Evolutionary conservation across 2,797 vertebrate species (phyloP), one percentile per base, ranked within the genome.

Genomic region (Acanthurus tractus): DNA sequence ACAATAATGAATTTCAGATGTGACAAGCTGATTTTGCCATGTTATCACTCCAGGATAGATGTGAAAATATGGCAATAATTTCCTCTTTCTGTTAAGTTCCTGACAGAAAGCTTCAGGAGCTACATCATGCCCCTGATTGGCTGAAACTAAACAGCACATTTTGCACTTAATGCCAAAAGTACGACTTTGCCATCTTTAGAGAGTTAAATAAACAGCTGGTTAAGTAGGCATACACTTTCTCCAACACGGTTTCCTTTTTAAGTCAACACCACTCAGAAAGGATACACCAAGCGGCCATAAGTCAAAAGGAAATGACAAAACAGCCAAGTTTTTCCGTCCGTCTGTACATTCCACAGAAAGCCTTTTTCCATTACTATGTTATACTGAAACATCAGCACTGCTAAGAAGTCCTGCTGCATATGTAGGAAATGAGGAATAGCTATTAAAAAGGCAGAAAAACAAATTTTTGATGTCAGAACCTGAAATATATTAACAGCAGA

Each of bases 251-350:
- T 88, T 88, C 86, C 85, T 88, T 88, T 89, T 90, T 86, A 90
- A 92, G 85, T 89, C 89, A 92, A 87, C 79, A 91, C 71, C 81
- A 89, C 84, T 90, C 81, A 81, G 81, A 52, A 77, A 91, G 86
- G 80, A 86, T 66, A 91, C 82, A 88, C 76, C 67, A 44, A 79
- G 83, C 59, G 62, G 53, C 65, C 73, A 82, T 86, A 86, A 85
- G 79, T 90, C 85, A 92, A 85, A 78, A 72, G 17, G 3, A 80
- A 83, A 88, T 63, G 86, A 89, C 84, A 86, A 88, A 90, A 88
- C 82, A 83, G 69, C n/a, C 3, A 13, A 50, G 50, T 66, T 74
- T 83, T 82, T 76, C 64, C 70, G 34, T 59, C 48, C 82, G 76
- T 79, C 56, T 66, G 89, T 91, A 91, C 74, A 86, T 89, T 88